These are phyloP conservation scores for Leptodactylus fallax DNA, from an alignment of 2,797 vertebrate genomes.

Conservation along the genomic window DNA sequence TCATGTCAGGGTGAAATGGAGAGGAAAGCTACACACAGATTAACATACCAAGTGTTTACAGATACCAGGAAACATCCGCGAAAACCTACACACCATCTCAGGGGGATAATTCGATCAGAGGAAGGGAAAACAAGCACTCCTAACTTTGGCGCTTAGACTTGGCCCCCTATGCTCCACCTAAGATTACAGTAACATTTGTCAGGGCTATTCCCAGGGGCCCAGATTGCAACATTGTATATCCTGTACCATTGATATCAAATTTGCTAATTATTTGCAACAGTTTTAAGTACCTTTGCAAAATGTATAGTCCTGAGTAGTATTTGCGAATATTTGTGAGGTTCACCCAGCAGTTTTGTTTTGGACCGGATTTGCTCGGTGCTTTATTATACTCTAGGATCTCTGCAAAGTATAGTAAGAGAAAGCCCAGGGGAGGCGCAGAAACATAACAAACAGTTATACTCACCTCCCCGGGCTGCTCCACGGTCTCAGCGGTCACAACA, in stretches of 20 bases:
- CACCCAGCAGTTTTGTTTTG: no score
- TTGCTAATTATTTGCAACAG: no score
- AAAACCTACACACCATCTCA: constrained; percentile 38
- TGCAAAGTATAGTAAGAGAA: no score
- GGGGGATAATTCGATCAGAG: constrained; percentile 39
- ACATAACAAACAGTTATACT: no score
- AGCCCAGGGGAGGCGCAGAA: no score
- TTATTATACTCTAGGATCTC: no score
- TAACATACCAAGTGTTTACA: constrained; percentile 46
- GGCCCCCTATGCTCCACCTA: neutral
- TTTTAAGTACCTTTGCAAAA: no score
- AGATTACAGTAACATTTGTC: constrained; percentile 4
- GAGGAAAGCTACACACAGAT: constrained; percentile 38
- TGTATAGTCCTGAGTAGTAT: no score
- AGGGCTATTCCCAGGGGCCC: neutral
- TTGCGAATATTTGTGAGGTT: no score
- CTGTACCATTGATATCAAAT: neutral
- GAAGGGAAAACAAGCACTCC: neutral
- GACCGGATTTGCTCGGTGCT: no score
- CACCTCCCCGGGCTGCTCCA: no score
- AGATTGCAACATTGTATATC: neutral
- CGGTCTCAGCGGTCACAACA: no score
- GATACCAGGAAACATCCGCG: constrained; percentile 26
- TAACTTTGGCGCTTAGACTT: neutral
- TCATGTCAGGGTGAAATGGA: constrained; percentile 43